Base-by-base conservation (phyloP, 2,113 vertebrate species). In the Oplegnathus fasciatus region DNA sequence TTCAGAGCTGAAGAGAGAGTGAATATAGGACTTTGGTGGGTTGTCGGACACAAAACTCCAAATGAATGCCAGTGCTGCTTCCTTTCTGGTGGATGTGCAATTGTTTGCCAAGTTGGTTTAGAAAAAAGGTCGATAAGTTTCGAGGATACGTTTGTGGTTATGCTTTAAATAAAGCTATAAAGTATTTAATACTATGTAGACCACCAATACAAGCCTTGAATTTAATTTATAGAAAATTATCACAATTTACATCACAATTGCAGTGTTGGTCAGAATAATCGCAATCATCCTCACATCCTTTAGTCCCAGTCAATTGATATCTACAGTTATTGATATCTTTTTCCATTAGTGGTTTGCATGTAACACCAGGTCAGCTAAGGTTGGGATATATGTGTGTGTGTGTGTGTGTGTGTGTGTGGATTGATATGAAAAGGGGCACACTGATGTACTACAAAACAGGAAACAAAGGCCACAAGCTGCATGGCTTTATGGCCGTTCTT, bases 381-480 rank as follows among this genome's bases (percentile, higher is more conserved):
- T 78, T 61, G 11, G 24, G 24, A 37, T n/a, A n/a, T n/a, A n/a
- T n/a, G n/a, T n/a, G n/a, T n/a, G 17, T 26, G 14, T 28, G n/a
- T 58, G 17, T 40, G 28, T 58, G 46, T 26, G 46, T 28, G 46
- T 28, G 32, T 30, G 62, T 17, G 0, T 0, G 68, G n/a, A 28
- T 57, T 55, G 14, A 66, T 40, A 37, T 46, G 24, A 48, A 40
- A 4, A 18, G 52, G 6, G n/a, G 72, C 82, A 61, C 20, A 54
- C 18, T 24, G 37, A 70, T 37, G 48, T 17, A 9, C 11, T 26
- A 44, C 4, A 20, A 37, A 67, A 57, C 26, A 18, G n/a, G 34
- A 81, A 73, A 58, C 17, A 67, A 78, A 79, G 54, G 55, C 61
- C 11, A 15, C 7, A 37, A 26, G 42, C 58, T n/a, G 30, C 61